phyloP scores from a whole-genome alignment of 2,888 invertebrate genomes.

The Leptura quadrifasciata region DNA sequence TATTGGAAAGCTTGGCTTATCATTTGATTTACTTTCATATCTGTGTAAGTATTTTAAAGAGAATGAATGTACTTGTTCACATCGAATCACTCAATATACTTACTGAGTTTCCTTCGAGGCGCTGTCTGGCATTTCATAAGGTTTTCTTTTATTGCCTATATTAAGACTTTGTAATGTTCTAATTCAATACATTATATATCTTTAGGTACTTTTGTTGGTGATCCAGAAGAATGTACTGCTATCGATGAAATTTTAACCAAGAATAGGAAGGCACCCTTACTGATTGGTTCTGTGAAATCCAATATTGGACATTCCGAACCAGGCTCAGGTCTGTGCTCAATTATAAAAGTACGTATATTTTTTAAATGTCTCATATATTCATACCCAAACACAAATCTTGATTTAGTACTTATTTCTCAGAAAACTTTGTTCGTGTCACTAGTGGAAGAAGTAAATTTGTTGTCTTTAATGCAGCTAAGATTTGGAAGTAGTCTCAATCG shows the following conservation, averaged over 20 bases:
- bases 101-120: neutral
- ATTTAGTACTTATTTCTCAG: too few relatives aligned
- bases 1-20: too few relatives aligned
- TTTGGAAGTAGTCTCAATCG: too few relatives aligned
- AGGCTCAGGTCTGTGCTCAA: constrained; percentile 86
- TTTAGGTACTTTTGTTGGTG: constrained; percentile 85
- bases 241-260: constrained; percentile 87
- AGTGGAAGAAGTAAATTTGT: too few relatives aligned
- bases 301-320: constrained; percentile 96
- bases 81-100: too few relatives aligned
- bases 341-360: constrained; percentile 81
- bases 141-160: neutral
- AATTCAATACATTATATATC: constrained; percentile 27
- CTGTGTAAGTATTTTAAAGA: too few relatives aligned
- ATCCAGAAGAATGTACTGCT: constrained; percentile 92
- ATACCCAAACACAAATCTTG: too few relatives aligned
- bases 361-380: too few relatives aligned
- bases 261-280: constrained; percentile 81
- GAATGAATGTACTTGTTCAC: too few relatives aligned
- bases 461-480: too few relatives aligned
- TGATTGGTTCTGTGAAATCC: constrained; percentile 94
- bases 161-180: neutral
- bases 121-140: neutral
- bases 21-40: too few relatives aligned
- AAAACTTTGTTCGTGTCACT: too few relatives aligned